Evolutionary conservation across 2,113 vertebrate genomes (phyloP).

Genomic region (Labeo catla): DNA sequence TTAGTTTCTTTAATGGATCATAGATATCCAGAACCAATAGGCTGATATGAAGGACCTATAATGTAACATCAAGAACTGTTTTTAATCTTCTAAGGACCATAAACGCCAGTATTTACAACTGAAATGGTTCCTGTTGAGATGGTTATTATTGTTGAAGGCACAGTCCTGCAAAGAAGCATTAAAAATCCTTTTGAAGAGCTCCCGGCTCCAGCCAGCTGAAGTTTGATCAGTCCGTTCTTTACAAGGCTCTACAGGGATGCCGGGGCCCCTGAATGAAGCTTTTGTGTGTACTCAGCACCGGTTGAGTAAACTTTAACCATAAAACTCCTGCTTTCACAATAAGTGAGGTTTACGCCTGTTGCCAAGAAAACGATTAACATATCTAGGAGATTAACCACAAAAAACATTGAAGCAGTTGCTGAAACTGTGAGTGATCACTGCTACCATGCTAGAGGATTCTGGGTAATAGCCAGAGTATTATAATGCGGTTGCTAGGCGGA

Average conservation of each 20-base stretch:
- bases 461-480: background rate
- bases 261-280: conserved; percentile 67
- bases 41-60: background rate
- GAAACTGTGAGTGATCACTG: background rate
- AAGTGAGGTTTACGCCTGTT: background rate
- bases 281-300: conserved; percentile 66
- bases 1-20: background rate
- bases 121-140: background rate
- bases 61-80: background rate
- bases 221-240: conserved; percentile 32
- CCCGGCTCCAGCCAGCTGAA: background rate
- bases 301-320: conserved; percentile 71
- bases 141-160: background rate
- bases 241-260: background rate
- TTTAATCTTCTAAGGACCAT: background rate
- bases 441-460: background rate
- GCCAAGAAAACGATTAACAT: conserved; percentile 32
- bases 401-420: background rate
- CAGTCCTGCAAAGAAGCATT: background rate
- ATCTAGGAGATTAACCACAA: background rate
- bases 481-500: background rate
- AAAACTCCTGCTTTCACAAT: conserved; percentile 51
- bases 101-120: background rate
- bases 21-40: background rate
- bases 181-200: background rate